These are phyloP conservation scores for Oscheius sp. DNA, from an alignment of 2,888 invertebrate genomes.

Conservation along the genomic window DNA sequence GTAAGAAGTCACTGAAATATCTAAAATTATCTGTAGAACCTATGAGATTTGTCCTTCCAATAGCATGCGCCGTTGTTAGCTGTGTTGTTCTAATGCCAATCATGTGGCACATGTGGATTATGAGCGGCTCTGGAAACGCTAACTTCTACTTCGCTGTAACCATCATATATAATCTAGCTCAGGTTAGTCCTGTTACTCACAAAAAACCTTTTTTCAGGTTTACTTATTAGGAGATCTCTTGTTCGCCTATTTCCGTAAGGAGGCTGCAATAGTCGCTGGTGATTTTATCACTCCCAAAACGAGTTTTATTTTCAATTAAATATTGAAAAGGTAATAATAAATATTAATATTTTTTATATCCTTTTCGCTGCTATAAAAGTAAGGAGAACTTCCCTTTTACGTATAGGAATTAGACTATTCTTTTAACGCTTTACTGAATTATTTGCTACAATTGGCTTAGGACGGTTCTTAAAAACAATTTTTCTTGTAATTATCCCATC, in stretches of 20 bases:
- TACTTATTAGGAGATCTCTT: conserved; percentile 45
- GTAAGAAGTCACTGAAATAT: conserved; percentile 30
- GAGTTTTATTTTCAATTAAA: conserved; percentile 16
- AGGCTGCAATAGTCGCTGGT: conserved; percentile 34
- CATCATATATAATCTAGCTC: conserved; percentile 89
- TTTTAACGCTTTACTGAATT: too few relatives aligned
- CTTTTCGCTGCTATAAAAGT: neutral
- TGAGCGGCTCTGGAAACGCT: conserved; percentile 95
- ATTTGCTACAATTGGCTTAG: conserved; percentile 48
- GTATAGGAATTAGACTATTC: too few relatives aligned
- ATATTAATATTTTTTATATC: conserved; percentile 13
- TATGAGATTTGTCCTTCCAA: conserved; percentile 92
- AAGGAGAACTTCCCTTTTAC: too few relatives aligned
- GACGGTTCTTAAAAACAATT: conserved; percentile 52
- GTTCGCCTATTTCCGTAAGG: conserved; percentile 41
- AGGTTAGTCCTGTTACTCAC: conserved; percentile 73
- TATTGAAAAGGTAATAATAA: neutral
- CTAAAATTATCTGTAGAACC: conserved; percentile 72
- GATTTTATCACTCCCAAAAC: conserved; percentile 34
- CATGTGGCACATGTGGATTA: conserved; percentile 97
- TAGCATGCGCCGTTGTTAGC: conserved; percentile 87
- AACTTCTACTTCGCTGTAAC: conserved; percentile 99
- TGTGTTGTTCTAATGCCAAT: conserved; percentile 88
- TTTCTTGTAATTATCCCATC: conserved; percentile 44
- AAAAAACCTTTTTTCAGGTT: conserved; percentile 27